Conservation (phyloP, 2,797 vertebrate genomes). For the Propithecus perrieri region DNA sequence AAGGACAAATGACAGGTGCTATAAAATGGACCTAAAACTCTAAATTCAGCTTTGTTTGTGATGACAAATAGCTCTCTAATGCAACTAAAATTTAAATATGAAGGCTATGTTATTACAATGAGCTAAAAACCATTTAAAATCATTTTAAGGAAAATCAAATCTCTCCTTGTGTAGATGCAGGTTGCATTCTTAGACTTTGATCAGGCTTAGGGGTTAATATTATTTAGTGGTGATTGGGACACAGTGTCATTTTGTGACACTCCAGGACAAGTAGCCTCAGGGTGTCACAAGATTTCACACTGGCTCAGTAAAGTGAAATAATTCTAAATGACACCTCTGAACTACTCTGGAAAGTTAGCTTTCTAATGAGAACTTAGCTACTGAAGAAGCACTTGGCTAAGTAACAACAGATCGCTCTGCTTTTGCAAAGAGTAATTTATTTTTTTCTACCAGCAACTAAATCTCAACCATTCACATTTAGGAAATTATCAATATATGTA, state of each 20-base stretch:
- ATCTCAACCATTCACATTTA: slow-evolving; percentile 18
- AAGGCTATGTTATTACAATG: not conserved
- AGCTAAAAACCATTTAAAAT: slow-evolving; percentile 18
- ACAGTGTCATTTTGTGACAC: slow-evolving; percentile 8
- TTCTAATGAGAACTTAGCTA: slow-evolving; percentile 47
- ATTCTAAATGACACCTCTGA: slow-evolving; percentile 15
- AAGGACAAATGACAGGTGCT: not conserved
- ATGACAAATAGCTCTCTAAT: not conserved
- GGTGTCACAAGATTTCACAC: not conserved
- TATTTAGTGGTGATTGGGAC: slow-evolving; percentile 27
- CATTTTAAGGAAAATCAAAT: slow-evolving; percentile 19
- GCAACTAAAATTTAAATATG: not conserved
- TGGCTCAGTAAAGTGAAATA: slow-evolving; percentile 12
- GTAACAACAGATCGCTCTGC: not conserved
- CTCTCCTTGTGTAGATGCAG: not conserved
- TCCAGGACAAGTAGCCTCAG: not conserved
- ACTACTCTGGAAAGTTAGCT: slow-evolving; percentile 13
- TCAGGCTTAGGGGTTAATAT: not conserved
- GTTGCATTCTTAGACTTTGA: not conserved
- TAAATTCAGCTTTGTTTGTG: not conserved
- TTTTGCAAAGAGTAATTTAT: not conserved
- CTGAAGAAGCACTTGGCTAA: not conserved
- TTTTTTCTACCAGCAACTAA: not conserved
- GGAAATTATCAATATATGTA: slow-evolving; percentile 3
- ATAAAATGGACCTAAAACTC: not conserved